Conservation (phyloP, 2,797 vertebrate species). For the Natrix natrix region DNA sequence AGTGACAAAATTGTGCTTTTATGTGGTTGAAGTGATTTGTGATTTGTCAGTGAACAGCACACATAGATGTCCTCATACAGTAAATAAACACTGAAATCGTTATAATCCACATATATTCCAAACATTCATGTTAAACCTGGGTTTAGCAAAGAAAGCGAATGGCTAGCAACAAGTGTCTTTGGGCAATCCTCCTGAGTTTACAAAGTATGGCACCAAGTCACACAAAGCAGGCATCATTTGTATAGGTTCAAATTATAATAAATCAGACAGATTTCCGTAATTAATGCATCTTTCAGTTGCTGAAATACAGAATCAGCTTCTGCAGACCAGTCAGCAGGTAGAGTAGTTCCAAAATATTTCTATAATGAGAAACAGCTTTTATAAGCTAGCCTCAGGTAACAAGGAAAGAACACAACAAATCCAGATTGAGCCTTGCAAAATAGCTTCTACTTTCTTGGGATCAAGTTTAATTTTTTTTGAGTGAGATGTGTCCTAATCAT, state of each 20-base stretch:
- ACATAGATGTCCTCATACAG: not conserved
- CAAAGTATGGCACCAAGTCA: not conserved
- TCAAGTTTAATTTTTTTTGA: not conserved
- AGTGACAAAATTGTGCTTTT: not conserved
- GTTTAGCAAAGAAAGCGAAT: not conserved
- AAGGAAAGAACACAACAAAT: not conserved
- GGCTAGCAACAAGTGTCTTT: not conserved
- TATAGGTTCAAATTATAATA: not conserved
- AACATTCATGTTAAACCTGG: not conserved
- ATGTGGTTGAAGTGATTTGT: not conserved
- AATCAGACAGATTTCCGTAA: not conserved
- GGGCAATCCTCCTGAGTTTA: not conserved
- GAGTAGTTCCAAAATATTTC: not conserved
- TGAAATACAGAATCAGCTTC: not conserved
- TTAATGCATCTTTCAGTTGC: not conserved
- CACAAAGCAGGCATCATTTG: not conserved
- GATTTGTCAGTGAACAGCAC: not conserved
- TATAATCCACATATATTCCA: not conserved
- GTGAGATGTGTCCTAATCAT: not conserved
- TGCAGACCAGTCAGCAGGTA: not conserved
- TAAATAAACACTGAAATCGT: not conserved
- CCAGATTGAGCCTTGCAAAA: not conserved
- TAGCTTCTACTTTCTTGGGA: not conserved
- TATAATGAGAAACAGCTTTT: not conserved
- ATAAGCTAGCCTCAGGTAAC: not conserved